Conservation (phyloP, 2,113 vertebrate genomes). For the Hyperoodon ampullatus region DNA sequence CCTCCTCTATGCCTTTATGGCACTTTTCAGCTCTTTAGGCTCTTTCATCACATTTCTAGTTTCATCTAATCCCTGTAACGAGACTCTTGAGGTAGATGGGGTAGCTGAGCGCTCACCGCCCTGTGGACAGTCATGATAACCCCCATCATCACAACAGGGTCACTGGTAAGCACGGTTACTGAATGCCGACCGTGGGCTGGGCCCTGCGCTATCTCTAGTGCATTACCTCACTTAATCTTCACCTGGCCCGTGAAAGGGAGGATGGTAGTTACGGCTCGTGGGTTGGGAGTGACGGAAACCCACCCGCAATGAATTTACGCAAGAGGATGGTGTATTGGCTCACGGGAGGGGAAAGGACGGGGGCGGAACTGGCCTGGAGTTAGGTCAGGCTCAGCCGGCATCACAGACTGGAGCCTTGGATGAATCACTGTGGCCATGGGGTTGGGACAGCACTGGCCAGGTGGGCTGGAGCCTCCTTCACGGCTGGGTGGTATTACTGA, state of each 20-base stretch:
- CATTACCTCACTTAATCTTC: not conserved
- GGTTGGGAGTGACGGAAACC: not conserved
- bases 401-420: not conserved
- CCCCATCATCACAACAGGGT: not conserved
- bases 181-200: fast-evolving
- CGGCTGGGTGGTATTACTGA: not conserved
- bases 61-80: not conserved
- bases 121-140: not conserved
- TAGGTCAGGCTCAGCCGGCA: not conserved
- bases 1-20: not conserved
- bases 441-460: not conserved
- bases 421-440: not conserved
- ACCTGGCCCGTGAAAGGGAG: not conserved
- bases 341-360: not conserved
- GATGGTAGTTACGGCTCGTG: not conserved
- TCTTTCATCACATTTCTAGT: not conserved
- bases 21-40: not conserved
- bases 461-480: not conserved
- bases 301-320: not conserved
- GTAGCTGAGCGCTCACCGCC: not conserved
- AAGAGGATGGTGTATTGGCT: not conserved
- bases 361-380: not conserved
- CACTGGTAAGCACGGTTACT: not conserved
- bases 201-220: not conserved
- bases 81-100: not conserved